phyloP scores from a whole-genome alignment of 2,113 vertebrate species.

The Alexandromys fortis region DNA sequence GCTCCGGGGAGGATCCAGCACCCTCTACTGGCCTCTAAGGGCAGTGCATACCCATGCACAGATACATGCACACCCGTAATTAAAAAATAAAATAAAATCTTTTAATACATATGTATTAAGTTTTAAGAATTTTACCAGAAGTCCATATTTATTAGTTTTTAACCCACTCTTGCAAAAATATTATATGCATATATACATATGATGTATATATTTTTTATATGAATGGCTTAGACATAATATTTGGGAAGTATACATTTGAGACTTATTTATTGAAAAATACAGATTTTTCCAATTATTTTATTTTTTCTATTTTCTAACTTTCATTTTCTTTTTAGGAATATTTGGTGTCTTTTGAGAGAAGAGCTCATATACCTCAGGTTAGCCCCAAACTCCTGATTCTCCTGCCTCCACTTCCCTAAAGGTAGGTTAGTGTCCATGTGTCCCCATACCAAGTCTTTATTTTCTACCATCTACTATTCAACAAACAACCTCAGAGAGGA shows the following conservation, averaged over 20 bases:
- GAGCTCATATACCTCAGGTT: background rate
- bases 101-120: background rate
- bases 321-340: background rate
- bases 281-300: background rate
- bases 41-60: background rate
- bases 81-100: background rate
- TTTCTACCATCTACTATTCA: background rate
- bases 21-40: background rate
- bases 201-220: background rate
- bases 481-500: background rate
- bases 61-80: background rate
- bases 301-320: background rate
- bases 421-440: background rate
- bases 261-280: background rate
- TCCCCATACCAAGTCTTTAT: background rate
- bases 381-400: background rate
- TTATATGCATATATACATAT: background rate
- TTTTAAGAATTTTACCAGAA: constrained; percentile 27
- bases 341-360: background rate
- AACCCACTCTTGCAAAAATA: background rate
- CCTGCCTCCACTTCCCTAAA: no score
- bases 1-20: background rate
- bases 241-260: constrained; percentile 9
- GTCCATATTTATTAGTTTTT: background rate
- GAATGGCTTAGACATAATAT: background rate